A percentile compares a stretch with the other conserved stretches of the same genome.
phyloP scores from a whole-genome alignment of 2,113 vertebrate genomes.

The Carassius auratus region DNA sequence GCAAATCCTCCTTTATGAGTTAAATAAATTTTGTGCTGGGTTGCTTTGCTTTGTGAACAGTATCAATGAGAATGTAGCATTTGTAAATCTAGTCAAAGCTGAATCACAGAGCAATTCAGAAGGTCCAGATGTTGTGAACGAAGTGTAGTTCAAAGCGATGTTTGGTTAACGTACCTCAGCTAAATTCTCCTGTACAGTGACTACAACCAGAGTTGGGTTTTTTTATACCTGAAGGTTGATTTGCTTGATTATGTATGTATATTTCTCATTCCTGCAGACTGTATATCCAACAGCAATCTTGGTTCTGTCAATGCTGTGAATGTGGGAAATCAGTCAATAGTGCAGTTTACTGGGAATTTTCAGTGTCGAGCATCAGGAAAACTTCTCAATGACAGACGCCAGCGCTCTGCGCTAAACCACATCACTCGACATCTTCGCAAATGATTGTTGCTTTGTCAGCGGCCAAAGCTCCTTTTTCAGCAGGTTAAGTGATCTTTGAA shows the following conservation, averaged over 20 bases:
- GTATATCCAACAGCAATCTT: slow-evolving; percentile 23
- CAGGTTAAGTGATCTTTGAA: slow-evolving; percentile 40
- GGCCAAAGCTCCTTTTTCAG: not conserved
- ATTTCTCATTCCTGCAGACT: not conserved
- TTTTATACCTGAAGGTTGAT: not conserved
- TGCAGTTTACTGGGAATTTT: slow-evolving; percentile 54
- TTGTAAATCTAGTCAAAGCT: not conserved
- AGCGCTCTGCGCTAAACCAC: slow-evolving; percentile 49
- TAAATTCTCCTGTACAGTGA: not conserved
- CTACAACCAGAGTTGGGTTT: not conserved
- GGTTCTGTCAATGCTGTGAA: slow-evolving; percentile 52
- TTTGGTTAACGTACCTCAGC: slow-evolving; percentile 1
- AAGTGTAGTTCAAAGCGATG: not conserved
- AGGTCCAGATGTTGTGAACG: not conserved
- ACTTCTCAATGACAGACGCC: slow-evolving; percentile 64
- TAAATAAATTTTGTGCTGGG: not conserved
- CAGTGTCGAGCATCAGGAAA: slow-evolving; percentile 69
- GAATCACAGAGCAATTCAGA: not conserved
- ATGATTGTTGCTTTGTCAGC: slow-evolving; percentile 42
- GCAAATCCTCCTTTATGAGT: slow-evolving; percentile 15
- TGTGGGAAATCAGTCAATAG: slow-evolving; percentile 50
- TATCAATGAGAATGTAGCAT: not conserved
- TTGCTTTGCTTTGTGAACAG: not conserved
- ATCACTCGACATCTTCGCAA: slow-evolving; percentile 55
- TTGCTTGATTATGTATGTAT: slow-evolving; percentile 41